Base-by-base conservation (phyloP, 2,888 invertebrate genomes). In the Ernsta delagoae region DNA sequence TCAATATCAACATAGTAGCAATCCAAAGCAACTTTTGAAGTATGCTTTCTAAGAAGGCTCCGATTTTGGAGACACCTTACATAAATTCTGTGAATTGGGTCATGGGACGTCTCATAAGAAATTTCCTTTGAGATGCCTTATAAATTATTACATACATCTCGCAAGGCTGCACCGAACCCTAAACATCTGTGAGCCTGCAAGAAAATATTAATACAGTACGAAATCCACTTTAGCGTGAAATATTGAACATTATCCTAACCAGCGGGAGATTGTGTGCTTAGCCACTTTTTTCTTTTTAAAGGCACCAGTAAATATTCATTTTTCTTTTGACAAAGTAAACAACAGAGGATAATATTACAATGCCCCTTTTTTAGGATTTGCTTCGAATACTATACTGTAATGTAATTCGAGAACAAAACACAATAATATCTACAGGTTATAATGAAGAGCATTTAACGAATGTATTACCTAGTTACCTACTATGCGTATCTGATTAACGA, bases 71-170 rank as follows among this genome's bases (percentile, higher is more conserved):
- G 45, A 68, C 62, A 62, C 62, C 57, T 68, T 57, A 12, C 50
- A 48, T 31, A 50, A 62, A 68, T 62, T 68, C 62, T 57, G 62
- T 7, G 50, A 62, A 62, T 57, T 62, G 62, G 67, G 61, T 59
- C 56, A 68, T 11, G 12, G 45, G 62, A 41, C 43, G 54, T 67
- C 43, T 67, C 45, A 54, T 36, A 61, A 68, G 68, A 62, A 68
- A 68, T 68, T 68, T 68, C 68, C 68, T 68, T 68, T 62, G 68
- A 66, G 53, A 57, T 65, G 39, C 57, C 9, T 67, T 43, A 61
- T 68, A 68, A 68, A 68, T 68, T 68, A 68, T 68, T 68, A 62
- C 68, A 50, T 12, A 62, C 50, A 68, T 62, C 39, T 57, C 39
- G 56, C 57, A 57, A 68, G 56, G 48, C 48, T 57, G 68, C 62